Evolutionary conservation across 1,140 invertebrate species (phyloP).

Genomic region (Halesus radiatus): DNA sequence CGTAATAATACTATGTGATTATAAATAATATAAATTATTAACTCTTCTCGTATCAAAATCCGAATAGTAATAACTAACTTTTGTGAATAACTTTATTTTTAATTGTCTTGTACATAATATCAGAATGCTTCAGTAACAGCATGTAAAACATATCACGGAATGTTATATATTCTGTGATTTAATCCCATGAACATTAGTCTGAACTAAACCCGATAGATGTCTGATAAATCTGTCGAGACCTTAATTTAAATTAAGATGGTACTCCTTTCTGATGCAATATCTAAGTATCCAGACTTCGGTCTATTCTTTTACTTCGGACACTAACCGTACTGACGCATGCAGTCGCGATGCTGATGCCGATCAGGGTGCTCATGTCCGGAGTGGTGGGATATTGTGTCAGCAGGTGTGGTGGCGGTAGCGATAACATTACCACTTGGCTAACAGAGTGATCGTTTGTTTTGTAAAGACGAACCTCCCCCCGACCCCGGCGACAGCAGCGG

Average conservation of each 20-base stretch:
- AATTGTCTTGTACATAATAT: too few species aligned
- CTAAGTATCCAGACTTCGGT: neutral
- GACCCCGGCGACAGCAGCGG: conserved; percentile 64
- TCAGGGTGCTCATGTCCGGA: neutral
- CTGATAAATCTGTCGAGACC: too few species aligned
- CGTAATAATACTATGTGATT: too few species aligned
- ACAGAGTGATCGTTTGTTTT: conserved; percentile 54
- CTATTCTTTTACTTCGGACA: neutral
- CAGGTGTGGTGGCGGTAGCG: conserved; percentile 45
- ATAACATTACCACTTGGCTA: conserved; percentile 44
- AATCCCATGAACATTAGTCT: too few species aligned
- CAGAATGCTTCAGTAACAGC: too few species aligned
- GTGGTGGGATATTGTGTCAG: conserved; percentile 25
- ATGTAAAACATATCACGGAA: too few species aligned
- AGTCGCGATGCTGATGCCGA: neutral
- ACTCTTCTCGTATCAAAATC: too few species aligned
- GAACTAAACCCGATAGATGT: too few species aligned
- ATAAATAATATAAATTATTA: too few species aligned
- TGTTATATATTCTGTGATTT: too few species aligned
- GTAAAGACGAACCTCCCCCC: conserved; percentile 53
- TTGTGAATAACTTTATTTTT: too few species aligned
- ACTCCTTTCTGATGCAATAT: conserved; percentile 29
- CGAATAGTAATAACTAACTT: too few species aligned
- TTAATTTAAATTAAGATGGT: neutral
- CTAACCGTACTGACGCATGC: neutral